Evolutionary conservation across 35 echinoderm and acorn worm genomes (phyloP), one percentile per base, ranked within the genome.

Genomic region (Ophioderma brevispina): DNA sequence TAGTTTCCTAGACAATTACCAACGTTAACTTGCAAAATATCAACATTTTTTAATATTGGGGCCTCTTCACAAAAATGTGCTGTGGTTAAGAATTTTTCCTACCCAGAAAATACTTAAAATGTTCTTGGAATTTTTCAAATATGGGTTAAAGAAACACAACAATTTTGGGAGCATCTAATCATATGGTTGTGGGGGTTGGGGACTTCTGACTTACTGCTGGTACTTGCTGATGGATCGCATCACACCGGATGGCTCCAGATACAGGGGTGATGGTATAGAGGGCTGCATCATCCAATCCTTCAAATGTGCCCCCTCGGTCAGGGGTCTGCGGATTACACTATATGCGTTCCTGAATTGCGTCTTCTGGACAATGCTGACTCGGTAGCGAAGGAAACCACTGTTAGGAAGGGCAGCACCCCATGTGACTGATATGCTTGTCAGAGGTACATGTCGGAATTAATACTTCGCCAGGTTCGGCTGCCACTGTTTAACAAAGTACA

Each of bases 331-430:
- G 59, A 70, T 15, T 70, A 70, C 6, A 70, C 59, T 3, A 25
- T 15, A 6, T 70, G 28, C 15, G 1, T 15, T 70, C 59, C n/a
- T 70, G 10, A 13, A 70, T 30, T 8, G 59, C 59, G n/a, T 70
- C 59, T 30, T 6, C 10, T 13, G 59, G 59, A 25, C 28, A 25
- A 70, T 30, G 59, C 59, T 70, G 59, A 70, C 28, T 25, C 28
- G 15, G 59, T 70, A 70, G n/a, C 59, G 59, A 31, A 25, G 17
- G 33, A 89, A 93, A 23, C 63, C 64, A 4, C 33, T 77, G 25
- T 63, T 79, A 13, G 11, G 1, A 6, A 30, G 25, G 1, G 86
- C 76, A 19, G 38, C 79, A 18, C 86, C 92, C 92, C 92, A 93
- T 0, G n/a, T 83, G 36, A 93, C 8, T 23, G 85, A 46, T 17